Conservation (phyloP, 1,140 invertebrate species). For the Cydia fagiglandana region DNA sequence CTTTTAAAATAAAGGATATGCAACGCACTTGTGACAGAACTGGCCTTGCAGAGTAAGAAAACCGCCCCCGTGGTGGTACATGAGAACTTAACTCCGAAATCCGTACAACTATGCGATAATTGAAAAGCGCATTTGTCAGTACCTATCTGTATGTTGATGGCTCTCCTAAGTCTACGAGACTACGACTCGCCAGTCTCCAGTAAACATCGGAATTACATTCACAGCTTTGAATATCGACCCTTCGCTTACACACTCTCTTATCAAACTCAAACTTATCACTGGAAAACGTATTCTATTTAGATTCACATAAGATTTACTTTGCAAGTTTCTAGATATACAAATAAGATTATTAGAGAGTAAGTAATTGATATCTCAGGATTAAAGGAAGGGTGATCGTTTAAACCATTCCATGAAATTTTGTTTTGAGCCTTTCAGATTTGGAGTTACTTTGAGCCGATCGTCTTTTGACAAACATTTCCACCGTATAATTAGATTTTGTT, state of each 20-base stretch:
- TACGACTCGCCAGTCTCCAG: background rate
- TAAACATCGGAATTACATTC: background rate
- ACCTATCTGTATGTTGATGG: no score
- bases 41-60: no score
- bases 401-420: slow-evolving; percentile 12
- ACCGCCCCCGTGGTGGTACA: no score
- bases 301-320: background rate
- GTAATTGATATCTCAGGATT: slow-evolving; percentile 5
- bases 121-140: background rate
- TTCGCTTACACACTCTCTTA: background rate
- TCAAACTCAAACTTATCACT: background rate
- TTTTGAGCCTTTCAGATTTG: slow-evolving; percentile 12
- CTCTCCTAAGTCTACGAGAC: background rate
- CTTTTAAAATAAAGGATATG: no score
- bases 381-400: slow-evolving; percentile 22
- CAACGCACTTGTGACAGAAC: no score
- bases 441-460: slow-evolving; percentile 11
- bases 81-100: no score
- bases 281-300: background rate
- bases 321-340: background rate
- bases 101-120: no score
- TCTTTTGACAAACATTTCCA: slow-evolving; percentile 23
- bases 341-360: background rate
- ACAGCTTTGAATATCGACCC: background rate
- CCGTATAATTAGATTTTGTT: slow-evolving; percentile 20